Evolutionary conservation across 2,888 invertebrate genomes (phyloP).

Genomic region (Chrysolina oricalcia): DNA sequence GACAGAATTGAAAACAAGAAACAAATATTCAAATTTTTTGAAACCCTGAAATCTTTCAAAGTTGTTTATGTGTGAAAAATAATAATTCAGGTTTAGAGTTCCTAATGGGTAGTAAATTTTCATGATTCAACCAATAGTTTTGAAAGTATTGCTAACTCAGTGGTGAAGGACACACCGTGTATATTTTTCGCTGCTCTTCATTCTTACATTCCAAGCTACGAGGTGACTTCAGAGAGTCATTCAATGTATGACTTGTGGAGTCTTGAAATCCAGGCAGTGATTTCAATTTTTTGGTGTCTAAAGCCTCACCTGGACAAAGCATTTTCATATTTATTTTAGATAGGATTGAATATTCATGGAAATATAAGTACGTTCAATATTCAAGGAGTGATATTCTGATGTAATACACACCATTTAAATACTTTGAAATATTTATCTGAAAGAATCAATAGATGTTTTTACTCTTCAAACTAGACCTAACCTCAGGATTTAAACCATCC

Average conservation of each 20-base stretch:
- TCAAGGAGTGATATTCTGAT: constrained; percentile 2
- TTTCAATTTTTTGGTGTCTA: constrained; percentile 2
- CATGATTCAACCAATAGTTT: too few species aligned
- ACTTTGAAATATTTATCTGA: background rate
- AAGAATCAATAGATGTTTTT: background rate
- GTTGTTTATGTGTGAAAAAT: too few species aligned
- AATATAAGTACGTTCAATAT: constrained; percentile 5
- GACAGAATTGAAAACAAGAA: too few species aligned
- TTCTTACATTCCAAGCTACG: constrained; percentile 24
- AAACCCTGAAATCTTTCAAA: too few species aligned
- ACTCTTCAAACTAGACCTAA: background rate
- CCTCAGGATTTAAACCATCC: background rate
- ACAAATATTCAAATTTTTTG: too few species aligned
- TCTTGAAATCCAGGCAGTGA: background rate
- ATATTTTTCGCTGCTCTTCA: background rate
- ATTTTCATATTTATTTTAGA: constrained; percentile 22
- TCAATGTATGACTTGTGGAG: background rate
- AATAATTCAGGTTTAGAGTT: too few species aligned
- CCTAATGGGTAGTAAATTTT: too few species aligned
- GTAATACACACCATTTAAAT: constrained; percentile 2
- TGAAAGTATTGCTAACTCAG: too few species aligned
- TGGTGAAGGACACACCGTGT: too few species aligned
- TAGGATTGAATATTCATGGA: background rate
- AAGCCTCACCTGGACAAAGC: constrained; percentile 11
- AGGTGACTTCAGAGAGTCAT: background rate